Percentiles rank a stretch among this genome's conserved stretches.
These are phyloP conservation scores for Harpalus rubripes DNA, from an alignment of 2,888 invertebrate species.

Conservation along the genomic window DNA sequence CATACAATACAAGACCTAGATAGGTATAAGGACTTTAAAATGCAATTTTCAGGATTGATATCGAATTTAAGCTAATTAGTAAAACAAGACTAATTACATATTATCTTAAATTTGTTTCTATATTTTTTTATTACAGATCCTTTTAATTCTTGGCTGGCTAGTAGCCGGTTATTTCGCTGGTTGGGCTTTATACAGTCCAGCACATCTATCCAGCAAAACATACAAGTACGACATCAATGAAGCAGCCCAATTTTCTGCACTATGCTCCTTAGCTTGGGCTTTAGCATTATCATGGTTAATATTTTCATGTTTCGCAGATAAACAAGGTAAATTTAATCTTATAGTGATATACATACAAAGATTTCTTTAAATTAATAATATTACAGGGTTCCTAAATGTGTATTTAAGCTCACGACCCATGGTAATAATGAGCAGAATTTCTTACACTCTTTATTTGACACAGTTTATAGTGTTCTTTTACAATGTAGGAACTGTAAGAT, in stretches of 20 bases:
- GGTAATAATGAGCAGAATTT: conserved; percentile 82
- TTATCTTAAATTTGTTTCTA: no score
- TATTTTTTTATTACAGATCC: conserved; percentile 77
- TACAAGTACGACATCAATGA: conserved; percentile 82
- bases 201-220: conserved; percentile 80
- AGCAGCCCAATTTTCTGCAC: conserved; percentile 83
- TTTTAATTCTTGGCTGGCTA: conserved; percentile 80
- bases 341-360: not conserved
- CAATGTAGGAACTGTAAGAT: conserved; percentile 82
- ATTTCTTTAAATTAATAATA: conserved; percentile 23
- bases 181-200: conserved; percentile 82
- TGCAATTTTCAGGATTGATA: no score
- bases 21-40: no score
- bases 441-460: conserved; percentile 84
- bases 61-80: no score
- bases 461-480: conserved; percentile 85
- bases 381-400: conserved; percentile 78
- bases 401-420: conserved; percentile 80
- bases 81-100: no score
- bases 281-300: conserved; percentile 83
- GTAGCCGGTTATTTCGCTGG: conserved; percentile 77
- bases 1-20: no score
- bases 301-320: conserved; percentile 81
- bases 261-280: conserved; percentile 83
- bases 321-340: conserved; percentile 76